Evolutionary conservation across 2,797 vertebrate species (phyloP).

Genomic region (Gadopsis bispinosus): DNA sequence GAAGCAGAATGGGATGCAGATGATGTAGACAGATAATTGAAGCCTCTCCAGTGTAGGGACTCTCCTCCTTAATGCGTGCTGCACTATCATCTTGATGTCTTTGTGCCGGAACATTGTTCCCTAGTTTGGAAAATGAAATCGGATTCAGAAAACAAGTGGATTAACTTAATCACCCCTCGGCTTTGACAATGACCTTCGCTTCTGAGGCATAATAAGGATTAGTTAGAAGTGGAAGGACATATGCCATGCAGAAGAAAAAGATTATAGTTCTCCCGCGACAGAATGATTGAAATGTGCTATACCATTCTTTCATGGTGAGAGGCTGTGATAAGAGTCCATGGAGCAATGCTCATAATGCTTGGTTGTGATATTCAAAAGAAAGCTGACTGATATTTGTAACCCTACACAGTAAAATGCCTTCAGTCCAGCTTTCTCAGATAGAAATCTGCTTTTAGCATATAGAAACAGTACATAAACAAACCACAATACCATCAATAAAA

Average conservation of each 20-base stretch:
- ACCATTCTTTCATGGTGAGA: constrained; percentile 68
- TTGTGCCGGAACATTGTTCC: constrained; percentile 82
- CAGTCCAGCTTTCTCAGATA: constrained; percentile 11
- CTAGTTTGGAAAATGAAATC: constrained; percentile 82
- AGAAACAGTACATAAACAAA: constrained; percentile 51
- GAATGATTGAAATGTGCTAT: constrained; percentile 80
- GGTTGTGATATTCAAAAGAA: constrained; percentile 50
- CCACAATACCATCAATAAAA: constrained; percentile 37
- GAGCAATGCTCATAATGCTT: constrained; percentile 56
- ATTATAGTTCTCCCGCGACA: constrained; percentile 81
- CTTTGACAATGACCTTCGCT: constrained; percentile 86
- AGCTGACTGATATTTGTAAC: constrained; percentile 43
- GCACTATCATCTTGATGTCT: constrained; percentile 81
- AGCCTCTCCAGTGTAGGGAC: constrained; percentile 60
- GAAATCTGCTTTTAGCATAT: constrained; percentile 39
- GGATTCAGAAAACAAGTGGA: constrained; percentile 87
- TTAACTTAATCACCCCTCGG: constrained; percentile 85
- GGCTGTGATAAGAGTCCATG: constrained; percentile 67
- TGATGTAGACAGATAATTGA: constrained; percentile 74
- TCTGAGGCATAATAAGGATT: constrained; percentile 83
- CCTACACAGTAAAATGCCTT: constrained; percentile 21
- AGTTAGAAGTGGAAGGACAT: constrained; percentile 84
- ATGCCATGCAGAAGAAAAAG: constrained; percentile 82
- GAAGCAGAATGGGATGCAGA: constrained; percentile 72
- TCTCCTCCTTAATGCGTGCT: constrained; percentile 70